Conservation (phyloP, 2,797 vertebrate species). For the Simalia tracyae region DNA sequence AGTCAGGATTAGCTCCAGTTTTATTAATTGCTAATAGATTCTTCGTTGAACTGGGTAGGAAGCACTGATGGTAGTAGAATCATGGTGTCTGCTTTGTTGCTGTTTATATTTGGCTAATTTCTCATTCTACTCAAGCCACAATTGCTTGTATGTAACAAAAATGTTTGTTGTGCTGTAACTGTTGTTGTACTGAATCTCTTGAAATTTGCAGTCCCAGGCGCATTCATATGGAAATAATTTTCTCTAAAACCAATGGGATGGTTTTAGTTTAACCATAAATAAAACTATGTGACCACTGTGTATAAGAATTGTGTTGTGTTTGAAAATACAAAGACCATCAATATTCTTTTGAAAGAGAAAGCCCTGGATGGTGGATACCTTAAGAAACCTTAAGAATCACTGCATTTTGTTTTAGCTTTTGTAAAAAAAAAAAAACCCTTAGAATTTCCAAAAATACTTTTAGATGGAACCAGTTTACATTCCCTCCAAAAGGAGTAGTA, state of each 20-base stretch:
- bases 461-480: not conserved
- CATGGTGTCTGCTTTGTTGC: slow-evolving; percentile 53
- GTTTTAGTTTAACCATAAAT: not conserved
- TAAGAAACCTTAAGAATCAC: not conserved
- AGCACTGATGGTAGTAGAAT: slow-evolving; percentile 48
- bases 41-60: slow-evolving; percentile 31
- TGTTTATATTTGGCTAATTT: not conserved
- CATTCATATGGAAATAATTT: not conserved
- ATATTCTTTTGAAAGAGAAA: not conserved
- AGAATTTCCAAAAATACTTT: slow-evolving; percentile 20
- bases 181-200: not conserved
- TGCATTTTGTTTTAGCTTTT: not conserved
- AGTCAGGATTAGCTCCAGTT: slow-evolving; percentile 17
- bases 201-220: not conserved
- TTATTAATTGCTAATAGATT: slow-evolving; percentile 37
- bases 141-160: slow-evolving; percentile 20
- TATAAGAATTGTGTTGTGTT: not conserved
- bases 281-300: not conserved
- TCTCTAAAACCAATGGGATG: not conserved
- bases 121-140: not conserved
- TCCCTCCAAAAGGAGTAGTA: not conserved
- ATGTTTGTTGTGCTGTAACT: not conserved
- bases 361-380: not conserved
- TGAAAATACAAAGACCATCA: not conserved
- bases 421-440: not conserved